phyloP scores from a whole-genome alignment of 2,113 vertebrate species.

The Otis tarda region DNA sequence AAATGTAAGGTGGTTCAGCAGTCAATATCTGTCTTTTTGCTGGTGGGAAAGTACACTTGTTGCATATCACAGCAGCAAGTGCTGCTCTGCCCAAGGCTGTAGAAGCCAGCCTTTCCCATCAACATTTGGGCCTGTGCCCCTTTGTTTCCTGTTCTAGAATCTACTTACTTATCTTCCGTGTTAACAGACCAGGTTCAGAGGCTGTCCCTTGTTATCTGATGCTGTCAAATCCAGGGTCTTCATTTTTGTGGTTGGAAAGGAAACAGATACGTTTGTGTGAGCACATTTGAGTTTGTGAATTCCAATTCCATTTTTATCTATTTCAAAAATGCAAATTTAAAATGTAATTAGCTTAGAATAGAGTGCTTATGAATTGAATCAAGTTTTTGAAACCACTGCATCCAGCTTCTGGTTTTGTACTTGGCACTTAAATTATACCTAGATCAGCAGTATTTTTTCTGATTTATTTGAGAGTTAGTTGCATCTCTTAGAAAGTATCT shows the following conservation, averaged over 20 bases:
- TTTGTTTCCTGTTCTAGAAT: neutral
- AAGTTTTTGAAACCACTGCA: neutral
- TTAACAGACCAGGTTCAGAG: neutral
- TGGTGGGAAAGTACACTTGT: neutral
- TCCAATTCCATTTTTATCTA: fast-evolving
- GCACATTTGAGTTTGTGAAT: neutral
- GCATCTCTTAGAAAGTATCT: neutral
- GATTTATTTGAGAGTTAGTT: neutral
- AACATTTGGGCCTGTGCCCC: neutral
- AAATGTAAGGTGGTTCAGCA: neutral
- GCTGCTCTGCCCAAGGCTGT: neutral
- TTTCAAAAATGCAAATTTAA: neutral
- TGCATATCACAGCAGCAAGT: neutral
- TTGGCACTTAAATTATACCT: neutral
- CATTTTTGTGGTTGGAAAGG: neutral
- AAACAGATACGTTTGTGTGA: neutral
- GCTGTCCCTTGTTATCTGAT: neutral
- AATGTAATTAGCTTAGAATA: neutral
- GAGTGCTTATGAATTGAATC: neutral
- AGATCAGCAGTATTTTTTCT: too few relatives aligned
- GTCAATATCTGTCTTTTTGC: neutral
- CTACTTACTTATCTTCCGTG: neutral
- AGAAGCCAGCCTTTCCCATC: neutral
- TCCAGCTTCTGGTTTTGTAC: neutral
- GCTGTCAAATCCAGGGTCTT: neutral